Percentiles rank a stretch among this genome's conserved stretches.
These are phyloP conservation scores for Euwallacea fornicatus DNA, from an alignment of 1,140 invertebrate genomes.

Conservation along the genomic window DNA sequence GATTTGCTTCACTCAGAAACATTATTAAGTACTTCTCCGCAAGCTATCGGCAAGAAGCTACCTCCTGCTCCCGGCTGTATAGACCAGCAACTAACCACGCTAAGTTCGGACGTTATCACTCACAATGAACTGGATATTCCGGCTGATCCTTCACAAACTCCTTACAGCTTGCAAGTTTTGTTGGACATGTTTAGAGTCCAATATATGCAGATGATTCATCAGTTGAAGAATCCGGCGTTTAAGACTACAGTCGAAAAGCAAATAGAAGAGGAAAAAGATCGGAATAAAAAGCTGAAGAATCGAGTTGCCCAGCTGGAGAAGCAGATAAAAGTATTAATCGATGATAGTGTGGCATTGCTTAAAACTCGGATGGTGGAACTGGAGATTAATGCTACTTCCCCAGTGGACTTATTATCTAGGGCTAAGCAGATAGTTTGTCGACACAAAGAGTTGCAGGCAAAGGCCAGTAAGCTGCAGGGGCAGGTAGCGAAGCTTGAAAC, in stretches of 20 bases:
- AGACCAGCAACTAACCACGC: slow-evolving; percentile 81
- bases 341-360: slow-evolving; percentile 87
- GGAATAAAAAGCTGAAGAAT: slow-evolving; percentile 76
- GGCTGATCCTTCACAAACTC: slow-evolving; percentile 72
- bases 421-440: slow-evolving; percentile 90
- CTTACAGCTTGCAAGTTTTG: slow-evolving; percentile 83
- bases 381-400: slow-evolving; percentile 80
- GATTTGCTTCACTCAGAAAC: slow-evolving; percentile 90
- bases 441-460: slow-evolving; percentile 87
- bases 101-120: slow-evolving; percentile 63
- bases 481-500: slow-evolving; percentile 72
- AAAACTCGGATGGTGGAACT: slow-evolving; percentile 90
- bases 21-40: slow-evolving; percentile 77
- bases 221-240: slow-evolving; percentile 79
- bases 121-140: slow-evolving; percentile 83
- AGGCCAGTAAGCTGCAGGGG: slow-evolving; percentile 78
- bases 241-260: slow-evolving; percentile 71
- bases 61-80: slow-evolving; percentile 86
- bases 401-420: slow-evolving; percentile 81
- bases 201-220: slow-evolving; percentile 77
- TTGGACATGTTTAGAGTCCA: slow-evolving; percentile 82
- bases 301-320: slow-evolving; percentile 84
- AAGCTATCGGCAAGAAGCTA: slow-evolving; percentile 67
- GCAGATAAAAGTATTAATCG: slow-evolving; percentile 86
- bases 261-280: slow-evolving; percentile 82